Evolutionary conservation across 2,888 invertebrate species (phyloP), one percentile per base, ranked within the genome.

Genomic region (Carpatolechia fugitivella): DNA sequence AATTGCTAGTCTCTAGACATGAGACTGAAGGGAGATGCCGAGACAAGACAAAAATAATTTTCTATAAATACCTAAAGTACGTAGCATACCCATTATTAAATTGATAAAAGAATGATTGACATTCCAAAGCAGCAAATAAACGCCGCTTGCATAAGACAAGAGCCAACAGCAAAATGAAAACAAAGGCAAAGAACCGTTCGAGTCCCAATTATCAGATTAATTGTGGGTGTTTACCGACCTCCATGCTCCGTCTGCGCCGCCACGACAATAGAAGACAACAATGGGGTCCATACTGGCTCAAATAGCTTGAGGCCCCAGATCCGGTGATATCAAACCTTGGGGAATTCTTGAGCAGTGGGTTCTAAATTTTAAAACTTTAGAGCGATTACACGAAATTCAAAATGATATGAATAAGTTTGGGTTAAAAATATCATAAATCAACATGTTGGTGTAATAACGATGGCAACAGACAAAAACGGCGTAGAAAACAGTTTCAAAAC

Each of bases 151-250:
- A 52, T 55, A 58, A 62, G 57, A 47, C 54, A 58, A 58, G n/a
- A n/a, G n/a, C n/a, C n/a, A n/a, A n/a, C n/a, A 57, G 55, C 57
- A 57, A 60, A 61, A 59, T 65, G 54, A 61, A 63, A 65, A 67
- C 66, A 65, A 65, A 76, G 72, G 69, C 65, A 70, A 72, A 71
- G 71, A 71, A 78, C 78, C 74, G 78, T 78, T 75, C 69, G 69
- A 69, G 66, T 47, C 68, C 58, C 70, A 75, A 79, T 76, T 79
- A 79, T 74, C 74, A 70, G 74, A 78, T 76, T 75, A 76, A 78
- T 77, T 72, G 78, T 79, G 74, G 73, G 79, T 76, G 70, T 71
- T 70, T 70, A 60, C 69, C 75, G 84, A 81, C 84, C 84, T 83
- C 80, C 77, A 79, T 68, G 61, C 59, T 7, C 59, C 53, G 55